Percentiles rank a stretch among this genome's conserved stretches.
These are phyloP conservation scores for Trissolcus japonicus DNA, from an alignment of 2,888 invertebrate genomes.

Conservation along the genomic window DNA sequence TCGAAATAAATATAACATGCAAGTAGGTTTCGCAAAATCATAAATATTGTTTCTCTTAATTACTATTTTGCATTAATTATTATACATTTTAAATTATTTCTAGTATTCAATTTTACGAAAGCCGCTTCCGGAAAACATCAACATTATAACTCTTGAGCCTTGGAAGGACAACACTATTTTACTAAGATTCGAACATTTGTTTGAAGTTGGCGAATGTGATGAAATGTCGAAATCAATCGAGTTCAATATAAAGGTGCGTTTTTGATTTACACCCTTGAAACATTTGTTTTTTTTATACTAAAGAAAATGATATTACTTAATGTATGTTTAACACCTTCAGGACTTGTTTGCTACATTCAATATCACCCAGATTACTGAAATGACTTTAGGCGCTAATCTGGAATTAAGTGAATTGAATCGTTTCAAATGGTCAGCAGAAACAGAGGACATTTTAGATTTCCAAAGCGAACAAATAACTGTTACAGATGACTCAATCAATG, in stretches of 20 bases:
- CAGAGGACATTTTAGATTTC: constrained; percentile 63
- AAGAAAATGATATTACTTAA: too few species aligned
- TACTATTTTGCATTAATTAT: not conserved
- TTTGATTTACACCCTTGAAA: too few species aligned
- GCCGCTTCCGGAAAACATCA: constrained; percentile 82
- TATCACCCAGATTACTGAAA: too few species aligned
- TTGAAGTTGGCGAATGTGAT: constrained; percentile 81
- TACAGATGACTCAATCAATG: constrained; percentile 67
- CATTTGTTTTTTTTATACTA: too few species aligned
- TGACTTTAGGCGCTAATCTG: too few species aligned
- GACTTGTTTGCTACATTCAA: constrained; percentile 77
- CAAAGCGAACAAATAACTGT: too few species aligned
- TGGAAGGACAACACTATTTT: constrained; percentile 82
- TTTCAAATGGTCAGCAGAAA: constrained; percentile 77
- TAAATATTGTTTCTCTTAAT: not conserved
- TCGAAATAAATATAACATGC: constrained; percentile 74
- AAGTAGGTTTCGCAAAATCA: constrained; percentile 67
- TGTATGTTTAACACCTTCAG: constrained; percentile 59
- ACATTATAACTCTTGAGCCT: constrained; percentile 88
- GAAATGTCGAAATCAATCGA: constrained; percentile 77
- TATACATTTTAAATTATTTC: not conserved
- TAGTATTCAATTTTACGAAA: constrained; percentile 21
- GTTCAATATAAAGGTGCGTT: constrained; percentile 78
- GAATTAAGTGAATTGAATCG: too few species aligned
- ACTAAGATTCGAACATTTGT: constrained; percentile 86